Evolutionary conservation across 2,797 vertebrate genomes (phyloP).

Genomic region (Sardinella longiceps): DNA sequence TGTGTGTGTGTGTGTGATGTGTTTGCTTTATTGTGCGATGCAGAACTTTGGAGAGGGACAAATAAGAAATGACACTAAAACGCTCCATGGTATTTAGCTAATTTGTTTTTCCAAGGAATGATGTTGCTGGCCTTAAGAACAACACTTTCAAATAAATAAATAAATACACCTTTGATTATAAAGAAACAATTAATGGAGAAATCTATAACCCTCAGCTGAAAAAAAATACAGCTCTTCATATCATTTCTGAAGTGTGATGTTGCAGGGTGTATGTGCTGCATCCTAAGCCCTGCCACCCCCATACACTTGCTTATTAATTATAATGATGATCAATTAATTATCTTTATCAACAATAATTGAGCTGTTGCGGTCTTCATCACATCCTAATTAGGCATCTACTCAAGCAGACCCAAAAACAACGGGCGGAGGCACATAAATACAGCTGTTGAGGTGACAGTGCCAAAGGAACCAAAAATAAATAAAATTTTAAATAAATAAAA

Average conservation of each 20-base stretch:
- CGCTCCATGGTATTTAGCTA: neutral
- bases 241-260: neutral
- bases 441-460: neutral
- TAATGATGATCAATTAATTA: conserved; percentile 23
- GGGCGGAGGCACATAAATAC: neutral
- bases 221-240: neutral
- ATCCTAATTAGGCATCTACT: conserved; percentile 19
- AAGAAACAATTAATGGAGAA: neutral
- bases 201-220: neutral
- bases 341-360: conserved; percentile 20
- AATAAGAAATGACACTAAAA: neutral
- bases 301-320: neutral
- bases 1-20: neutral
- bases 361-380: conserved; percentile 17
- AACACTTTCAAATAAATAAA: neutral
- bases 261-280: neutral
- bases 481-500: conserved; percentile 22
- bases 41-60: neutral
- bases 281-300: neutral
- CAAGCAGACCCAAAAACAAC: conserved; percentile 11
- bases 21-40: conserved; percentile 12
- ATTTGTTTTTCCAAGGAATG: neutral
- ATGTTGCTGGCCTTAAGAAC: neutral
- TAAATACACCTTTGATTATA: neutral
- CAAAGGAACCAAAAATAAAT: neutral